A percentile compares a stretch with the other conserved stretches of the same genome.
These are phyloP conservation scores for Lasioglossum leucozonium DNA, from an alignment of 2,888 invertebrate species.

Conservation along the genomic window DNA sequence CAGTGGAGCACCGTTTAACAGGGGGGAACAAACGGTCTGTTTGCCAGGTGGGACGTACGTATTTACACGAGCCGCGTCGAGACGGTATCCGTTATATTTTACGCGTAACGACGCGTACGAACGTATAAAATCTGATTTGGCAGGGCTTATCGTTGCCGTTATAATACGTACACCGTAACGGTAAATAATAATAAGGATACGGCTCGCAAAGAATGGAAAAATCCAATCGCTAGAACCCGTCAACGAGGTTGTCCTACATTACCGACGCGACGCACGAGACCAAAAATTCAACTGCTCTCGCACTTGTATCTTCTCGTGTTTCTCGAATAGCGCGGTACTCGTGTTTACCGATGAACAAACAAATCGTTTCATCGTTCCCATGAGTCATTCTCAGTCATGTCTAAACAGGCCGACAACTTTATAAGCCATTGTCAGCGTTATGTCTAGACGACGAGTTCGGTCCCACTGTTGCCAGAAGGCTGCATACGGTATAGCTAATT, in stretches of 20 bases:
- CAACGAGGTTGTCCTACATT: not conserved
- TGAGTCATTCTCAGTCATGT: not conserved
- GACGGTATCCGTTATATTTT: slow-evolving; percentile 55
- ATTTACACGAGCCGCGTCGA: slow-evolving; percentile 4
- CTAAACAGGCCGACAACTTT: not conserved
- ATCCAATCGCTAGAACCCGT: not conserved
- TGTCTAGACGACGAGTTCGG: not conserved
- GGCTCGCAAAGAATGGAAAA: slow-evolving; percentile 13
- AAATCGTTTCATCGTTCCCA: slow-evolving; percentile 1
- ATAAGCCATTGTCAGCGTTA: not conserved
- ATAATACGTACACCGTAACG: slow-evolving; percentile 45
- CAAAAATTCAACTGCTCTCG: not conserved
- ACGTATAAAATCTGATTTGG: slow-evolving; percentile 57
- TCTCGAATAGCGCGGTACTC: not conserved
- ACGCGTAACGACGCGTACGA: slow-evolving; percentile 47
- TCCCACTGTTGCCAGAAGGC: not conserved
- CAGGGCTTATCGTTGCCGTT: slow-evolving; percentile 49
- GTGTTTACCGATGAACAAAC: not conserved
- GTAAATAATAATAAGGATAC: slow-evolving; percentile 45
- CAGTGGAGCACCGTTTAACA: slow-evolving; percentile 46
- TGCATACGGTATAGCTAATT: not conserved
- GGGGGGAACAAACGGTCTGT: slow-evolving; percentile 34
- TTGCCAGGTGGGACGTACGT: slow-evolving; percentile 37
- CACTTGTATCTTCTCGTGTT: not conserved
- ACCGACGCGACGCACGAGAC: not conserved